Evolutionary conservation across 2,113 vertebrate genomes (phyloP).

Genomic region (Onychorhynchus coronatus): DNA sequence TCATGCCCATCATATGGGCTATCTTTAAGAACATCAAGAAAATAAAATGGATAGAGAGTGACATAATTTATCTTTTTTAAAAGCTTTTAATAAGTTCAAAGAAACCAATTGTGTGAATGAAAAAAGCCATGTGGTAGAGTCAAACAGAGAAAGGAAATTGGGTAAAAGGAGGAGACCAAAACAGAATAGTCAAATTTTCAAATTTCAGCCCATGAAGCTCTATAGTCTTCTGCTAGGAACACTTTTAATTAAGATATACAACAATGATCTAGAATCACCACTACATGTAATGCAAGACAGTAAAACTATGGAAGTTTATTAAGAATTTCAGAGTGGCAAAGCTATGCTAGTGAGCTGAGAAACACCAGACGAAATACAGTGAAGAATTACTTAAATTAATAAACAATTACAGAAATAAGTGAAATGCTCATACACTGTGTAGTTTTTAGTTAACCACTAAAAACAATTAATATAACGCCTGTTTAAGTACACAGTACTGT

Average conservation of each 20-base stretch:
- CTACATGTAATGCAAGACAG: background rate
- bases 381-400: background rate
- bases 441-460: background rate
- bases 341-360: background rate
- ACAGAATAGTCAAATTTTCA: background rate
- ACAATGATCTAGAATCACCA: background rate
- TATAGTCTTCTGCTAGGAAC: background rate
- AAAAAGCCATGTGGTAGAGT: background rate
- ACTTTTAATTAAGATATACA: background rate
- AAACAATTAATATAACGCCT: background rate
- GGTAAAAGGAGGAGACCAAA: background rate
- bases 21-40: background rate
- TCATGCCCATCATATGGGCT: background rate
- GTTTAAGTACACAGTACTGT: background rate
- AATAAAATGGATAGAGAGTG: background rate
- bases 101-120: background rate
- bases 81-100: background rate
- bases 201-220: background rate
- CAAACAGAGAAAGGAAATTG: background rate
- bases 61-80: background rate
- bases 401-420: slow-evolving; percentile 1
- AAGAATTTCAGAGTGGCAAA: slow-evolving; percentile 1
- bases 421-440: background rate
- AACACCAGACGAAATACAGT: background rate
- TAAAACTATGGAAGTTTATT: background rate